phyloP scores from a whole-genome alignment of 2,888 invertebrate genomes.

The Hypercompe scribonia region DNA sequence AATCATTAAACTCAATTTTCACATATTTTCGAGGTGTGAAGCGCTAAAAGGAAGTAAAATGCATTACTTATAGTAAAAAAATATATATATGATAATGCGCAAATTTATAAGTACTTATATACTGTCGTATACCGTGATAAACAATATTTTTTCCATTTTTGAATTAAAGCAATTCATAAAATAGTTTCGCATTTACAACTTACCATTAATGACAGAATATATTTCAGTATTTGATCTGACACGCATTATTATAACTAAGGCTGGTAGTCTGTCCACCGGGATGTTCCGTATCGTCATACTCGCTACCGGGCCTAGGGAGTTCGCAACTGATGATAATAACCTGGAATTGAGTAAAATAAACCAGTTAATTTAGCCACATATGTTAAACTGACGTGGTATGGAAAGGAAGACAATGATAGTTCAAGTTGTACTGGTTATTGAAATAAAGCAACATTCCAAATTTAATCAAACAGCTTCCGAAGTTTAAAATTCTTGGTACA shows the following conservation, averaged over 20 bases:
- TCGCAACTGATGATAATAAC: constrained; percentile 91
- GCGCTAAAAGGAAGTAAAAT: too few relatives aligned
- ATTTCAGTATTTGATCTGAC: constrained; percentile 96
- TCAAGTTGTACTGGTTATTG: too few relatives aligned
- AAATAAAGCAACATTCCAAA: too few relatives aligned
- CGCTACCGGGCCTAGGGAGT: constrained; percentile 93
- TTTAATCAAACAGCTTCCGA: too few relatives aligned
- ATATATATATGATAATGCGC: not conserved
- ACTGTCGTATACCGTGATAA: not conserved
- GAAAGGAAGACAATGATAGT: too few relatives aligned
- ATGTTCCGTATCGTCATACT: constrained; percentile 94
- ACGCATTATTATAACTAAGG: constrained; percentile 95
- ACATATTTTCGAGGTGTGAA: too few relatives aligned
- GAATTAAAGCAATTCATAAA: too few relatives aligned
- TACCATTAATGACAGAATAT: constrained; percentile 95
- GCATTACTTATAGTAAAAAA: too few relatives aligned
- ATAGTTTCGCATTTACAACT: constrained; percentile 35
- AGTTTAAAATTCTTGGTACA: too few relatives aligned
- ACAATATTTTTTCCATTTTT: too few relatives aligned
- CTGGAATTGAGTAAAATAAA: constrained; percentile 70
- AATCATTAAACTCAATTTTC: too few relatives aligned
- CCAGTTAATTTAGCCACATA: not conserved
- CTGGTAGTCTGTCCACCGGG: constrained; percentile 94
- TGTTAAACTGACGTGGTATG: too few relatives aligned
- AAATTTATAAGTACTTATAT: not conserved